These are phyloP conservation scores for Agonum fuliginosum DNA, from an alignment of 2,888 invertebrate species.

Conservation along the genomic window DNA sequence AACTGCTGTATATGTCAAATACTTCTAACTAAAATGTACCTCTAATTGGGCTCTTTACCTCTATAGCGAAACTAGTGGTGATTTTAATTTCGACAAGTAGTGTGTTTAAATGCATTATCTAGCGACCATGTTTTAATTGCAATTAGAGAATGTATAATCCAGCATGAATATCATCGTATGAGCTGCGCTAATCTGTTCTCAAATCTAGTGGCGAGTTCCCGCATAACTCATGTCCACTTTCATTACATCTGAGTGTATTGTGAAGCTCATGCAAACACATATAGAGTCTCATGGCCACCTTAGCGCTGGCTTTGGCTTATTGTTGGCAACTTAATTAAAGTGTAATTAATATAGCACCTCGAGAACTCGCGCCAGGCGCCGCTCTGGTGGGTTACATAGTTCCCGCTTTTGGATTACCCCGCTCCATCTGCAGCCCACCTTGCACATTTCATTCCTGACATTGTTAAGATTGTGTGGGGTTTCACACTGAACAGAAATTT, in stretches of 20 bases:
- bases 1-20: too few relatives aligned
- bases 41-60: too few relatives aligned
- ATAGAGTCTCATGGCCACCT: constrained; percentile 20
- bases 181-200: too few relatives aligned
- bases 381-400: too few relatives aligned
- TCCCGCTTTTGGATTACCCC: constrained; percentile 32
- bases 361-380: constrained; percentile 16
- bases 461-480: constrained; percentile 37
- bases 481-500: constrained; percentile 33
- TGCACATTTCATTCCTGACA: constrained; percentile 55
- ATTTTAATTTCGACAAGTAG: too few relatives aligned
- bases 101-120: too few relatives aligned
- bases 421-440: too few relatives aligned
- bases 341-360: constrained; percentile 53
- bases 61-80: too few relatives aligned
- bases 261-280: background rate
- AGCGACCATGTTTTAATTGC: too few relatives aligned
- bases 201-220: background rate
- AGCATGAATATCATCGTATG: too few relatives aligned
- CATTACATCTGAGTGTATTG: constrained; percentile 31
- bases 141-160: too few relatives aligned
- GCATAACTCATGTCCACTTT: constrained; percentile 29
- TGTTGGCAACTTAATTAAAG: constrained; percentile 55
- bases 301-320: constrained; percentile 44
- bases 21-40: too few relatives aligned